Evolutionary conservation across 2,113 vertebrate species (phyloP).

Genomic region (Phylloscopus trochilus): DNA sequence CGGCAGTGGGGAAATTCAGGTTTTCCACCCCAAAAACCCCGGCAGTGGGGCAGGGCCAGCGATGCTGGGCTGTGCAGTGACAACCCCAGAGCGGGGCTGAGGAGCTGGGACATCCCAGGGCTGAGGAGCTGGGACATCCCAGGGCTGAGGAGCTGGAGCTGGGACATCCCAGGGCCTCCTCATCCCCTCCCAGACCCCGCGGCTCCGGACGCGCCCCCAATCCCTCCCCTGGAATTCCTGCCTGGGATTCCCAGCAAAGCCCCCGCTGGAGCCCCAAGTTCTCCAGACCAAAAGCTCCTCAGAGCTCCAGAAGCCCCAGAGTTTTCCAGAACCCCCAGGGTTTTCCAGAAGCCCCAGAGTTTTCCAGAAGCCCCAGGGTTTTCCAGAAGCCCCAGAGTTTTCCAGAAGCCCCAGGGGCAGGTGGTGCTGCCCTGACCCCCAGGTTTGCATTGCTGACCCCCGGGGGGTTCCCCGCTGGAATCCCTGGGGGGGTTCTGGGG

Average conservation of each 20-base stretch:
- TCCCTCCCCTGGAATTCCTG: neutral
- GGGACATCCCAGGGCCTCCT: neutral
- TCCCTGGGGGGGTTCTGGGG: neutral
- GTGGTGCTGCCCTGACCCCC: neutral
- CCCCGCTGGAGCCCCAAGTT: fast-evolving
- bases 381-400: fast-evolving
- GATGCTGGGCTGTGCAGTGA: neutral
- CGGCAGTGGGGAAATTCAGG: neutral
- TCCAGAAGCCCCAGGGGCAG: neutral
- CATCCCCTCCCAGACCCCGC: fast-evolving
- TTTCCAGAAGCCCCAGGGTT: neutral
- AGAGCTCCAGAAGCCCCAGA: fast-evolving
- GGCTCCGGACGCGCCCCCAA: neutral
- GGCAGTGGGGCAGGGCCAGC: fast-evolving
- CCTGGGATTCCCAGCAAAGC: fast-evolving
- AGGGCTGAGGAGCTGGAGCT: neutral
- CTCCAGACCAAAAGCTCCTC: neutral
- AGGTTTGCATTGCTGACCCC: fast-evolving
- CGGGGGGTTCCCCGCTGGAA: fast-evolving
- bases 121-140: too few species aligned
- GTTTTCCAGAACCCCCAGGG: fast-evolving
- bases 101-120: too few species aligned
- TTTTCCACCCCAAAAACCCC: fast-evolving
- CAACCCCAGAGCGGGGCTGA: fast-evolving
- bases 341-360: too few species aligned